phyloP scores from a whole-genome alignment of 2,797 vertebrate species.

The Silurus lanzhouensis region DNA sequence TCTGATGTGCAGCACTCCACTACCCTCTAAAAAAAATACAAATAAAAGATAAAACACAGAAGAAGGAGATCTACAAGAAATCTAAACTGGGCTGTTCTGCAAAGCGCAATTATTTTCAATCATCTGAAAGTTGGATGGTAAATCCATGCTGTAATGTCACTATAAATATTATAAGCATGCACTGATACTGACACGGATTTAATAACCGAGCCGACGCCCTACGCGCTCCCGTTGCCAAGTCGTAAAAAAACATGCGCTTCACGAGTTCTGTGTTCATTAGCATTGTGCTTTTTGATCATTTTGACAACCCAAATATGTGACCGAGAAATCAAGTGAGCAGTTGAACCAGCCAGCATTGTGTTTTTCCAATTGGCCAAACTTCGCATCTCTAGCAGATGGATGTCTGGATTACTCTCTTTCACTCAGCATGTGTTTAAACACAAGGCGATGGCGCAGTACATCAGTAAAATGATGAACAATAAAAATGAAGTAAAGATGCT shows the following conservation, averaged over 20 bases:
- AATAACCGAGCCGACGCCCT: neutral
- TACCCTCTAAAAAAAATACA: too few relatives aligned
- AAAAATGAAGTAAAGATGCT: neutral
- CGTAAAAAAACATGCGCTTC: neutral
- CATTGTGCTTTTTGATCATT: neutral
- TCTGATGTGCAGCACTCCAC: neutral
- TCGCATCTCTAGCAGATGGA: neutral
- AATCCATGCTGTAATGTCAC: neutral
- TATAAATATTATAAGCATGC: neutral
- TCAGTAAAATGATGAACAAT: neutral
- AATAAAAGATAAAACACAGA: neutral
- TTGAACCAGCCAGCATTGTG: neutral
- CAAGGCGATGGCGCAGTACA: neutral
- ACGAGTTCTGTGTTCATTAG: neutral
- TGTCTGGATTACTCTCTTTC: neutral
- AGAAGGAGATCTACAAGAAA: neutral
- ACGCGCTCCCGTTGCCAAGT: neutral
- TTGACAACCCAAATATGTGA: neutral
- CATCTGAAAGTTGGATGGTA: neutral
- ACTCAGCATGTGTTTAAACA: too few relatives aligned
- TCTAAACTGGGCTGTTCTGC: neutral
- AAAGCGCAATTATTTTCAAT: too few relatives aligned
- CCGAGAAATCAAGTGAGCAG: neutral
- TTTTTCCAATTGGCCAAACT: neutral
- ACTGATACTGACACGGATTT: neutral